phyloP scores from a whole-genome alignment of 2,888 invertebrate genomes.

The Eledone cirrhosa region DNA sequence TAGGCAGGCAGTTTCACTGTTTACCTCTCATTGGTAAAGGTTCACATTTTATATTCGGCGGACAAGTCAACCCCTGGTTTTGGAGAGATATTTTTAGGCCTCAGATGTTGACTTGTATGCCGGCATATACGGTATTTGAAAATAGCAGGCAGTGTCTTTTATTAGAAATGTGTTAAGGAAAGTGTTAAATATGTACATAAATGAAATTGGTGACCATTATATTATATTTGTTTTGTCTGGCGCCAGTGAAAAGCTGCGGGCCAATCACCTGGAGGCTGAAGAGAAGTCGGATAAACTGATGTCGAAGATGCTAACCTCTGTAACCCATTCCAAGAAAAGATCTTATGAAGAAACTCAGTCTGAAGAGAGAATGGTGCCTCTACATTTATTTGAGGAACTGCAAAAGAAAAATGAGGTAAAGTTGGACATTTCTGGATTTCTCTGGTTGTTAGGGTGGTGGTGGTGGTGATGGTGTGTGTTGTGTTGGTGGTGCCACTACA shows the following conservation, averaged over 20 bases:
- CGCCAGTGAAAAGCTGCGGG: constrained; percentile 45
- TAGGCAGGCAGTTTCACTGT: no score
- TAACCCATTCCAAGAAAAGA: constrained; percentile 36
- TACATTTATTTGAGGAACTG: neutral
- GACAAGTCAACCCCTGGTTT: no score
- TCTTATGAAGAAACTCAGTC: constrained; percentile 25
- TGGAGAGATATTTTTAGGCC: no score
- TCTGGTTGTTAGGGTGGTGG: no score
- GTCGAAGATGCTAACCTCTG: constrained; percentile 46
- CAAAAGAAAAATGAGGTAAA: neutral
- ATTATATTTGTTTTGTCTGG: neutral
- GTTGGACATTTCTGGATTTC: neutral
- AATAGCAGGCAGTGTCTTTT: no score
- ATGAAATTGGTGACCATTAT: neutral
- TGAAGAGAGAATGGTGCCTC: constrained; percentile 22
- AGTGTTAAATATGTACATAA: neutral
- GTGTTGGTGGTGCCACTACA: no score
- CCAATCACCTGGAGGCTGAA: constrained; percentile 46
- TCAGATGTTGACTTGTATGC: no score
- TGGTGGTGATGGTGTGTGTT: no score
- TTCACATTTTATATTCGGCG: no score
- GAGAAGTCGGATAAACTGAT: constrained; percentile 52
- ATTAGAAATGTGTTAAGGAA: neutral
- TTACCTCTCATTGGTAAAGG: no score
- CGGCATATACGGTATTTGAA: no score